These are phyloP conservation scores for Machaerirhynchus nigripectus DNA, from an alignment of 2,113 vertebrate species.

Conservation along the genomic window DNA sequence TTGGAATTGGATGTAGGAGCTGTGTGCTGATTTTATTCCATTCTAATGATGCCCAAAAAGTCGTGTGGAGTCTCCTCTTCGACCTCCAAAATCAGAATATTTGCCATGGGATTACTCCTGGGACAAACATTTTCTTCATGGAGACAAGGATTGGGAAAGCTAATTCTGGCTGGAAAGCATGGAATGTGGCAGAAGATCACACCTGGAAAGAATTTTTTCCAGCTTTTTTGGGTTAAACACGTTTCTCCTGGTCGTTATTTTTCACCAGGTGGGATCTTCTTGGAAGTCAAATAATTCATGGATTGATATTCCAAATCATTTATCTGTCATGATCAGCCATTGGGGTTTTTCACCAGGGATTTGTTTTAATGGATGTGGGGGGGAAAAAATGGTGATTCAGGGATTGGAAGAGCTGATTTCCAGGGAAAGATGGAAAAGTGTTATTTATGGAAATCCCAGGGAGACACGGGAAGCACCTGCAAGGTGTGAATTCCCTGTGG, in stretches of 20 bases:
- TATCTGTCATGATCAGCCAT: neutral
- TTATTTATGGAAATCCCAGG: neutral
- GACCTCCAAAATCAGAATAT: neutral
- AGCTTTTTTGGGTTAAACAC: neutral
- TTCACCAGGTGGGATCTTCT: neutral
- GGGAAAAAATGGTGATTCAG: neutral
- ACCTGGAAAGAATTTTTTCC: neutral
- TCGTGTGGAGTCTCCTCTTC: neutral
- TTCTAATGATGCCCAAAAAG: neutral
- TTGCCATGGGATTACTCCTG: neutral
- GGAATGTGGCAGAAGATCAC: neutral
- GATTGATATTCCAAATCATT: neutral
- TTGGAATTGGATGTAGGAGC: neutral
- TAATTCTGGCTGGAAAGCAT: neutral
- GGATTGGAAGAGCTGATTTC: neutral
- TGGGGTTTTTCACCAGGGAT: neutral
- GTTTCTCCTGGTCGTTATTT: constrained; percentile 11
- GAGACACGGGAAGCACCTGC: neutral
- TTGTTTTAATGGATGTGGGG: neutral
- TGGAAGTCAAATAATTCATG: neutral
- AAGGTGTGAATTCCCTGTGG: neutral
- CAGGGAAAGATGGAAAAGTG: neutral
- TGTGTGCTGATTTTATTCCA: neutral
- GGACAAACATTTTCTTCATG: neutral
- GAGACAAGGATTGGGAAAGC: neutral